Evolutionary conservation across 2,113 vertebrate species (phyloP), one percentile per base, ranked within the genome.

Genomic region (Halichoerus grypus): DNA sequence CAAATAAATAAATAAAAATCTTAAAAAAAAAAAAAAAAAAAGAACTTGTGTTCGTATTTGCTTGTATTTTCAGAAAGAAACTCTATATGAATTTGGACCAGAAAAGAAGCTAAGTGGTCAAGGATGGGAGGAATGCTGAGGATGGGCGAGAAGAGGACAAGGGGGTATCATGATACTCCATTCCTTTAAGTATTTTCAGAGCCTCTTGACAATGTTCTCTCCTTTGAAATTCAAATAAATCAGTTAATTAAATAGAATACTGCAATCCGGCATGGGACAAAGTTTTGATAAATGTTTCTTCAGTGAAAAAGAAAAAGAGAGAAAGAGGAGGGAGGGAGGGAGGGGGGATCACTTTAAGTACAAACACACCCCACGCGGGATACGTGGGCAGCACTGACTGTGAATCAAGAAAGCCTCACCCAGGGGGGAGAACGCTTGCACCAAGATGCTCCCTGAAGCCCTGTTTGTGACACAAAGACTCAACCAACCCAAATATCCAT

Each of bases 201-300:
- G 51, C 61, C 51, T 28, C 4, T 22, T 53, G 53, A 84, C 67
- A 77, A 67, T 5, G 46, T 3, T 46, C 39, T 57, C 67, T 83
- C 95, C 84, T 76, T 46, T 15, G 49, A 91, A 72, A 91, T 5
- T 2, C 72, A 88, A 77, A 57, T 79, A 93, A 95, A 69, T 36
- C n/a, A 89, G 59, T 67, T 49, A 74, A 91, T 59, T 71, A 72
- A 72, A 88, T 57, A 46, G 79, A 88, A 94, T 9, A 79, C 12
- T 22, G 10, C 61, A n/a, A 33, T 10, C 7, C 8, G 12, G 69
- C 21, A 36, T 51, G 19, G 76, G 87, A 33, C 21, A 80, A 24
- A 59, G 36, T 91, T 79, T 63, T 18, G 22, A 46, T 61, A 67
- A 82, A 69, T 57, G 67, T 63, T 55, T 36, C 26, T 72, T 59